Evolutionary conservation across 2,888 invertebrate genomes (phyloP), one percentile per base, ranked within the genome.

Genomic region (Dasysyrphus tricinctus): DNA sequence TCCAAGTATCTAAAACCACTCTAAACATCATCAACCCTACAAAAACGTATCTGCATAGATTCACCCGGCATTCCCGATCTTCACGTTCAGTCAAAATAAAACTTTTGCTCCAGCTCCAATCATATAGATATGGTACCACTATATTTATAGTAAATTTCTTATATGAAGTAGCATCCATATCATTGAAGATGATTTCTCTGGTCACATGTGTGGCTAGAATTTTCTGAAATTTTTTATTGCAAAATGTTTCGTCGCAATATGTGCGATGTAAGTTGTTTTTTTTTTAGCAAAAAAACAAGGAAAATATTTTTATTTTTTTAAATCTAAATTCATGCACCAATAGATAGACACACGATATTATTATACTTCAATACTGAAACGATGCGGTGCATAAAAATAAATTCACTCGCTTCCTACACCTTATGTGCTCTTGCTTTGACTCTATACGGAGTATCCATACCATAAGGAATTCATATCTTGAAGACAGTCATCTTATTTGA

Each of bases 171-270:
- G 14, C 59, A 61, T 49, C 63, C 61, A 44, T 29, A 16, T 49
- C 49, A 29, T 47, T 56, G 79, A 75, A 65, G 80, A 83, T 80
- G 84, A 84, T 65, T 77, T 16, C 85, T 47, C 12, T 54, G 49
- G 86, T 75, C 86, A 82, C 86, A 86, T 86, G 82, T 86, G 86
- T 75, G 63, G 44, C 76, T 84, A 84, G 76, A 84, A 82, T 82
- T 86, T 86, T 82, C 65, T 72, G 49, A 86, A 86, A 86, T 75
- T 59, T 82, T 86, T 86, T 86, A 86, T 86, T 82, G 67, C 82
- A 59, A 86, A 86, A 82, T 79, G 75, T 86, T 79, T 54, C 75
- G 75, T 72, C 86, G 86, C 86, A 86, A 86, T 79, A 86, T 86
- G 86, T 86, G n/a, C n/a, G 84, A 19, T 63, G 37, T 61, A 11